Base-by-base conservation (phyloP, 2,888 invertebrate species). In the Acleris holmiana region DNA sequence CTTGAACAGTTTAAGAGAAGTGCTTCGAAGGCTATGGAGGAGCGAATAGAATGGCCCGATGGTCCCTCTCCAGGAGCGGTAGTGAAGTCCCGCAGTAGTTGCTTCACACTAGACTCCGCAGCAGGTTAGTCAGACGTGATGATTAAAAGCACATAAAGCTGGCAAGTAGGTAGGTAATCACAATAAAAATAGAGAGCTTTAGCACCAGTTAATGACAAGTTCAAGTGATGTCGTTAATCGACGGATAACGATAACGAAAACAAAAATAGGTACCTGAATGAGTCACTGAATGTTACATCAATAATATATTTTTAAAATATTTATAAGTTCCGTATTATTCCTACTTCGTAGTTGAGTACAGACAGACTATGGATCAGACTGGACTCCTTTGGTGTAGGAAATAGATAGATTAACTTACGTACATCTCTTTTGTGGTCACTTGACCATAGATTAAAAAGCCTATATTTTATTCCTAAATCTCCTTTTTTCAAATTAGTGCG, bases 1-100 rank as follows among this genome's bases (percentile, higher is more conserved):
- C 89, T 96, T 85, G 96, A 96, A 93, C 96, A 96, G 84, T 96
- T 96, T 84, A 96, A 96, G 84, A 94, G 95, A 72, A 96, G 96
- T 91, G 96, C 96, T 74, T 96, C 96, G 62, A 95, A 95, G 80
- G 96, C 95, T 66, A 96, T 96, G 94, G 95, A 95, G 74, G 94
- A 94, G 70, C 81, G 88, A 62, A 90, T 91, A 82, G 93, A 93
- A 71, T 93, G 93, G 93, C 87, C 91, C 62, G 91, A 92, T 76
- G 87, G 89, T 67, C 78, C 86, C n/a, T 86, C 89, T 51, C 87
- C 90, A 66, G 88, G 87, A 61, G 80, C 85, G 48, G 87, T 93
- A 64, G 91, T 93, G 68, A 92, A 87, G 69, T 93, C 93, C 6
- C 85, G 93, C 63, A 93, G 93, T 77, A 93, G 93, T 78, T 93